Base-by-base conservation (phyloP, 2,888 invertebrate genomes). In the Lepidochitona cinerea region DNA sequence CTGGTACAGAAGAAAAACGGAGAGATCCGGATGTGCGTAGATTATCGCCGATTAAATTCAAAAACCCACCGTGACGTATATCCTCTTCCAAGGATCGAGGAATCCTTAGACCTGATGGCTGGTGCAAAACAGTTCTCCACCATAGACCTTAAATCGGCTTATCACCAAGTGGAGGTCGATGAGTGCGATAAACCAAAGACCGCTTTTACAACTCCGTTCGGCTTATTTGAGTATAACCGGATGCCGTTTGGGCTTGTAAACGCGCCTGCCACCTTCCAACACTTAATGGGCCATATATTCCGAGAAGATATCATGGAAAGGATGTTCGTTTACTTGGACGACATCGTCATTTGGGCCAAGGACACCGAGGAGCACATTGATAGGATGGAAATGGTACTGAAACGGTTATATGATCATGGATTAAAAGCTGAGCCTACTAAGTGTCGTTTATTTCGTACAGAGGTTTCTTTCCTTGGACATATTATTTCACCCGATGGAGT, bases 191-290 rank as follows among this genome's bases (percentile, higher is more conserved):
- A 76, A 32, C 49, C 35, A 0, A 74, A 72, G 35, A 80, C 79
- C 0, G 77, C 77, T 0, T 80, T 79, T 67, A 68, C 75, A 7
- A 68, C 70, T 12, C 73, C 75, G 1, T 52, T 64, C 9, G 76
- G 76, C 14, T 74, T 75, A 67, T 76, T 73, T 59, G 77, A 79
- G 67, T 76, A 72, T 49, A 64, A 73, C 33, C 59, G 74, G 18
- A 74, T 79, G 74, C 70, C 68, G 3, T 78, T 74, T 72, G 77
- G 79, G 18, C 37, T 73, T 4, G 64, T 64, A 0, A 74, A 75
- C 37, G 73, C 78, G 18, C 76, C 74, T 12, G 65, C 75, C 1
- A 79, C 33, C 53, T 79, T 77, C n/a, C 75, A 77, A 37, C n/a
- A 71, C n/a, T 32, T 77, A 0, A 75, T 75, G 73, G 29, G 3